A percentile compares a stretch with the other conserved stretches of the same genome.
Conservation (phyloP, 2,113 vertebrate species). For the Ptilonorhynchus violaceus region DNA sequence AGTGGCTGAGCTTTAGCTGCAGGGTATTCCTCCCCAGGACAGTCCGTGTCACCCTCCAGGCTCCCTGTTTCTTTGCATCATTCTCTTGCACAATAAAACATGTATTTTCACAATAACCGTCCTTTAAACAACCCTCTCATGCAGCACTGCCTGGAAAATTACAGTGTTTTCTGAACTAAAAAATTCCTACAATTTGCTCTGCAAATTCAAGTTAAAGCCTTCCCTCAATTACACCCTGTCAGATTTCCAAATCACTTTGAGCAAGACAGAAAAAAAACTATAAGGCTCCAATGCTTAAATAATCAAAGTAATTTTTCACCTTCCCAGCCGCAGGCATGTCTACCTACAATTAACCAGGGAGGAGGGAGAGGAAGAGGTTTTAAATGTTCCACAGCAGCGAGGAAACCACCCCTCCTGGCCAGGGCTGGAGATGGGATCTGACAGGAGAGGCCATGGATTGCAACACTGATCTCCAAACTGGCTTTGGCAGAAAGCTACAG, state of each 20-base stretch:
- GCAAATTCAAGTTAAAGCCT: neutral
- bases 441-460: neutral
- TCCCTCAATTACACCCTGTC: neutral
- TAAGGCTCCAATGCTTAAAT: neutral
- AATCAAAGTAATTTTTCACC: neutral
- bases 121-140: neutral
- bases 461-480: neutral
- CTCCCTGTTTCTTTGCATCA: neutral
- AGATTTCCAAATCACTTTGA: neutral
- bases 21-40: neutral
- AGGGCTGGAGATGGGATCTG: neutral
- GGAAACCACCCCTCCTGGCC: neutral
- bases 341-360: neutral
- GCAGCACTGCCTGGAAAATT: neutral
- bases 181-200: neutral
- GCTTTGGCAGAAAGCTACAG: neutral
- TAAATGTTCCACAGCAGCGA: neutral
- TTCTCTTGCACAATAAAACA: neutral
- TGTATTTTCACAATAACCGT: neutral
- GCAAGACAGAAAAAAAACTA: neutral
- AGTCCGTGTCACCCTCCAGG: neutral
- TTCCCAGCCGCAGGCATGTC: neutral
- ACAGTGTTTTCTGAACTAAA: neutral
- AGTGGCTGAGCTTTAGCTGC: neutral
- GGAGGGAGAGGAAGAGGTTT: neutral